These are phyloP conservation scores for Listrodromus nycthemerus DNA, from an alignment of 2,888 invertebrate species.

Conservation along the genomic window DNA sequence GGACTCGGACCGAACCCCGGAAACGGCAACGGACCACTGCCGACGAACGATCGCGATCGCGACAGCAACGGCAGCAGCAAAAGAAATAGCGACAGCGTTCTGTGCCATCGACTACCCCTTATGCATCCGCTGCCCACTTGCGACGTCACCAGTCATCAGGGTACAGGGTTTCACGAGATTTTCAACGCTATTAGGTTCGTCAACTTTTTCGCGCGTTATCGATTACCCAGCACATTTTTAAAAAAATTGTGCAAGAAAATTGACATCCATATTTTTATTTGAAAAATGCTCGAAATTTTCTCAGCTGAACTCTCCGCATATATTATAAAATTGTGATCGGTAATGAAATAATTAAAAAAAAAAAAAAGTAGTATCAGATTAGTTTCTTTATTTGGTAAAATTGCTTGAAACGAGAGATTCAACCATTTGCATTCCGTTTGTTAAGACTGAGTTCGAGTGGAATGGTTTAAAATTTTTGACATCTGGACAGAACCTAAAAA, in stretches of 20 bases:
- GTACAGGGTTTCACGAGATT: slow-evolving; percentile 84
- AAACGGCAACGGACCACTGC: slow-evolving; percentile 74
- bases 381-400: neutral
- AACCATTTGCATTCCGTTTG: neutral
- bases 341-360: neutral
- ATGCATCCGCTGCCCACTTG: slow-evolving; percentile 86
- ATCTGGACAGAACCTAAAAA: neutral
- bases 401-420: neutral
- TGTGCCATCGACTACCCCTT: slow-evolving; percentile 84
- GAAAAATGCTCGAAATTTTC: neutral
- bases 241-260: neutral
- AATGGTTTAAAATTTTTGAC: neutral
- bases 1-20: slow-evolving; percentile 81
- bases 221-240: neutral
- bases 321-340: neutral
- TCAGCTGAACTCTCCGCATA: neutral
- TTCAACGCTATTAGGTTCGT: slow-evolving; percentile 82
- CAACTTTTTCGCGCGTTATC: neutral
- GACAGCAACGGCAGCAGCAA: slow-evolving; percentile 83
- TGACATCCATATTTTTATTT: neutral
- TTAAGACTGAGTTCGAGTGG: neutral
- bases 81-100: slow-evolving; percentile 86
- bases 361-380: neutral
- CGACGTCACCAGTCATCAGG: slow-evolving; percentile 82
- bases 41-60: slow-evolving; percentile 77